These are phyloP conservation scores for Lathamus discolor DNA, from an alignment of 2,113 vertebrate genomes.

Conservation along the genomic window DNA sequence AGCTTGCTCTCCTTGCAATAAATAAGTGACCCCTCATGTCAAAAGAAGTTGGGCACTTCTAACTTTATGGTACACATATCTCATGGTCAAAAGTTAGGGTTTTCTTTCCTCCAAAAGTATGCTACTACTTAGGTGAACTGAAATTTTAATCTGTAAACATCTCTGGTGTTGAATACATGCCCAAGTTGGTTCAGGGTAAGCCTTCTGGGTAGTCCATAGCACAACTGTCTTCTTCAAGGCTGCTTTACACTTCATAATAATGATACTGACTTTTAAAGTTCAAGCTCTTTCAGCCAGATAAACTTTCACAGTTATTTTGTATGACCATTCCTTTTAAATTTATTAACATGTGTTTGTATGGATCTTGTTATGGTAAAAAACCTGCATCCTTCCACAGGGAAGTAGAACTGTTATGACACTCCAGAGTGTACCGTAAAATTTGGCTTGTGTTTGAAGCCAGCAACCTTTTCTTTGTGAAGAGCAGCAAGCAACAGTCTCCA, in stretches of 20 bases:
- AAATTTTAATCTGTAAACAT: not conserved
- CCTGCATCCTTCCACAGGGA: not conserved
- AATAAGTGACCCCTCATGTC: not conserved
- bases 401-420: not conserved
- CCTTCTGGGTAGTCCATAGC: not conserved
- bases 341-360: not conserved
- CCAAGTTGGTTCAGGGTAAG: not conserved
- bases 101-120: not conserved
- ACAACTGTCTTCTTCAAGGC: not conserved
- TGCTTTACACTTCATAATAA: not conserved
- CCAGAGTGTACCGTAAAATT: not conserved
- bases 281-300: not conserved
- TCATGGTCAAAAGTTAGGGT: not conserved
- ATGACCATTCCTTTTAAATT: not conserved
- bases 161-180: not conserved
- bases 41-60: not conserved
- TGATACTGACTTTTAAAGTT: not conserved
- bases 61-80: not conserved
- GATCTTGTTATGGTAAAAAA: not conserved
- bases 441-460: not conserved
- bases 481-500: not conserved
- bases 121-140: not conserved
- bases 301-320: not conserved
- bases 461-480: not conserved
- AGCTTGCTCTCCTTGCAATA: not conserved